Evolutionary conservation across 2,888 invertebrate species (phyloP), one percentile per base, ranked within the genome.

Genomic region (Stenichneumon culpator): DNA sequence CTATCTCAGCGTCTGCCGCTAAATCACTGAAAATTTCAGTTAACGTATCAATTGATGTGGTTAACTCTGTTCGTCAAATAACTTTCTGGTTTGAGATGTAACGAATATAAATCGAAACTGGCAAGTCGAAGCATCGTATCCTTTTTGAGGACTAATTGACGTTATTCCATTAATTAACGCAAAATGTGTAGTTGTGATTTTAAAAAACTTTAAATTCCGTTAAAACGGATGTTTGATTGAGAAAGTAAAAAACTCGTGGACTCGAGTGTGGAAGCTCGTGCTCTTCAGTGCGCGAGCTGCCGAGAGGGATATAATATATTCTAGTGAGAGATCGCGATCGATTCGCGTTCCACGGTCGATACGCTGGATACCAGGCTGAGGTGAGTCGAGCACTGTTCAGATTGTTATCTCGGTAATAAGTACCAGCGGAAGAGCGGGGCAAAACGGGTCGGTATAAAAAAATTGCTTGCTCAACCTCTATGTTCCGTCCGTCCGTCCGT

Each of bases 351-450:
- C 16, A 47, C 50, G 68, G 14, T 69, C 68, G 75, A 70, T 81
- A 84, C 67, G 39, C 84, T 84, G 84, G 84, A 80, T 69, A 80
- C 72, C 77, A 68, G 75, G 50, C 47, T 84, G n/a, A 80, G 84
- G 84, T 84, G 77, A 84, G 84, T 74, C 57, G 57, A 57, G 57
- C 11, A 22, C 22, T 22, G 25, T 57, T 57, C 22, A 14, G 57
- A 57, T 57, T 57, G 4, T 22, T 22, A 57, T 57, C n/a, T 22
- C 22, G 22, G 57, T 73, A 60, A 57, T 57, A 57, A 57, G 57
- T 22, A 57, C 22, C 22, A 57, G 57, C 25, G 22, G 25, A 52
- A 6, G 52, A 19, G 52, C 52, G 52, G n/a, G n/a, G 52, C 19
- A 4, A 16, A 44, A 44, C 44, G 14, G 44, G 44, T 16, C 44